Evolutionary conservation across 2,113 vertebrate species (phyloP).

Genomic region (Cyprinodon brontotheroides): DNA sequence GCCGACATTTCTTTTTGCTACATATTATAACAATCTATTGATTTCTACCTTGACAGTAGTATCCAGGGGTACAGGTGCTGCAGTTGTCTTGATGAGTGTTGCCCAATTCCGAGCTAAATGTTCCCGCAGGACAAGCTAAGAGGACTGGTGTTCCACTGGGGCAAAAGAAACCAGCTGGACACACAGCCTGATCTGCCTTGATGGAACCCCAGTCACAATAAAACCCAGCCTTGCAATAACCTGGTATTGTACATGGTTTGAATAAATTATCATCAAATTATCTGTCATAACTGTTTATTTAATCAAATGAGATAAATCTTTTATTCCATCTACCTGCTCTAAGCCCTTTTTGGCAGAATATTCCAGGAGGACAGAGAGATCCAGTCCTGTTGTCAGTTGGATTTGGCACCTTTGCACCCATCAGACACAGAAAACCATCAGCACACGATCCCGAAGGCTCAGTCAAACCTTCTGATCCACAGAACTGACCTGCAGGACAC

Average conservation of each 20-base stretch:
- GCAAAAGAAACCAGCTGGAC: constrained; percentile 83
- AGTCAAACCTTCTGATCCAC: constrained; percentile 78
- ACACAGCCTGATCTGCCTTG: constrained; percentile 70
- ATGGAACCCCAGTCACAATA: constrained; percentile 79
- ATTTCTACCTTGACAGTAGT: constrained; percentile 77
- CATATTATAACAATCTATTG: neutral
- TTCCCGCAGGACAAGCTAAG: constrained; percentile 77
- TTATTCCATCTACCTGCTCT: constrained; percentile 56
- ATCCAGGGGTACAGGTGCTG: constrained; percentile 76
- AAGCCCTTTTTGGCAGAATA: constrained; percentile 73
- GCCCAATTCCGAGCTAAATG: constrained; percentile 73
- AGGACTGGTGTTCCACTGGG: constrained; percentile 76
- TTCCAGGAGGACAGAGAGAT: constrained; percentile 77
- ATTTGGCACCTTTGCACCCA: constrained; percentile 75
- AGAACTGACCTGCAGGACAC: constrained; percentile 80
- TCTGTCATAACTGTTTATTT: neutral
- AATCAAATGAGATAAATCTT: neutral
- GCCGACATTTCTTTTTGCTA: neutral
- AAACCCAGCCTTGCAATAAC: constrained; percentile 79
- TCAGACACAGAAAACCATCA: constrained; percentile 79
- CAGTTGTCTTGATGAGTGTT: constrained; percentile 76
- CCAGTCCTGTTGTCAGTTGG: constrained; percentile 81
- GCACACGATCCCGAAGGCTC: constrained; percentile 79
- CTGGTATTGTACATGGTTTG: constrained; percentile 17
- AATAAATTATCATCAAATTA: neutral